Evolutionary conservation across 2,888 invertebrate genomes (phyloP).

Genomic region (Trisateles emortualis): DNA sequence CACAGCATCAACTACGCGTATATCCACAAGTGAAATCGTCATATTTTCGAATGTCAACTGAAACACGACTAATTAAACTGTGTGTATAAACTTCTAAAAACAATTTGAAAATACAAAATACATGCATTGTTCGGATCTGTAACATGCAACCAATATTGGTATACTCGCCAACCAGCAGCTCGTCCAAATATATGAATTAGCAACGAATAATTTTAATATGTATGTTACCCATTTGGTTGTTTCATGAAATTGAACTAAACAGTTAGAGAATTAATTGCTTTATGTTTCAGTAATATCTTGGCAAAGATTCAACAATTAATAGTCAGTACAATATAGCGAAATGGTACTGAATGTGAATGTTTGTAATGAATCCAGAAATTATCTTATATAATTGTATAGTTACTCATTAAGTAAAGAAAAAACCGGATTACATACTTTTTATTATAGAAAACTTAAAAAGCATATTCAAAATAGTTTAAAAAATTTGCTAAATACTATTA

Average conservation of each 20-base stretch:
- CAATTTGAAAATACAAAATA: background rate
- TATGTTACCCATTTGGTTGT: constrained; percentile 2
- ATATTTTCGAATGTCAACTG: background rate
- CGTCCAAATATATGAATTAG: background rate
- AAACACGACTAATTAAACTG: background rate
- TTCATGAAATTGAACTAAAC: constrained; percentile 16
- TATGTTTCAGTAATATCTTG: constrained; percentile 33
- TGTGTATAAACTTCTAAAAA: background rate
- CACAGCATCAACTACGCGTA: no score
- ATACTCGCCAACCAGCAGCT: background rate
- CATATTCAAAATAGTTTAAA: no score
- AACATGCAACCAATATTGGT: background rate
- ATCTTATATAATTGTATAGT: background rate
- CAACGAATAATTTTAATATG: background rate
- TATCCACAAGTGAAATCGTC: no score
- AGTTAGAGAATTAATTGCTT: constrained; percentile 27
- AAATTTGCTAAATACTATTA: no score
- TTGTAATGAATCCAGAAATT: constrained; percentile 17
- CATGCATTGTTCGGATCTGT: background rate
- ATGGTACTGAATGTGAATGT: constrained; percentile 18
- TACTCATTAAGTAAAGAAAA: no score
- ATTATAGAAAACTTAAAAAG: no score
- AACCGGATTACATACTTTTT: background rate
- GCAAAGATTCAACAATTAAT: constrained; percentile 29
- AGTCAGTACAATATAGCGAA: constrained; percentile 32